Percentiles rank a stretch among this genome's conserved stretches.
These are phyloP conservation scores for Arctia plantaginis DNA, from an alignment of 2,888 invertebrate species.

Conservation along the genomic window DNA sequence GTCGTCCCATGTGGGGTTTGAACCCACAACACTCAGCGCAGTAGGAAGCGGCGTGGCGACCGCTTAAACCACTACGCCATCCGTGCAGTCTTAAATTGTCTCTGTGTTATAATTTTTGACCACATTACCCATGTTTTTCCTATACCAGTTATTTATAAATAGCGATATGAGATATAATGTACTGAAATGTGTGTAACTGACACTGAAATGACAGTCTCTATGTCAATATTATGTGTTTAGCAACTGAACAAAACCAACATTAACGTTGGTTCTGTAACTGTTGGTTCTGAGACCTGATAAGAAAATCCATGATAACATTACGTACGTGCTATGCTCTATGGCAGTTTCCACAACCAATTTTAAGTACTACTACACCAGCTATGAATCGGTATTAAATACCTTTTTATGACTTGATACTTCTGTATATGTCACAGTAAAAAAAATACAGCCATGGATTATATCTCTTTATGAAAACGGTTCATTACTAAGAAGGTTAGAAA, in stretches of 20 bases:
- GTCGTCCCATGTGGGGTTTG: no score
- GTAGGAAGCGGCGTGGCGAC: no score
- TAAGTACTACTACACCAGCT: neutral
- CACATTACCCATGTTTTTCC: neutral
- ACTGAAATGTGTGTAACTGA: neutral
- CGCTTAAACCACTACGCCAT: no score
- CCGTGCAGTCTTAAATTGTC: no score
- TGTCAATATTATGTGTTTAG: slow-evolving; percentile 2
- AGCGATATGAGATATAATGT: neutral
- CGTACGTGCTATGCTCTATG: neutral
- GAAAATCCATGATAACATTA: slow-evolving; percentile 44
- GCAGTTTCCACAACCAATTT: slow-evolving; percentile 6
- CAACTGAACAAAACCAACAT: slow-evolving; percentile 11
- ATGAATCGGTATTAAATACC: neutral
- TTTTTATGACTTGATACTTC: neutral
- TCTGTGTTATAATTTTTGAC: neutral
- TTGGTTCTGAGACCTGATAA: slow-evolving; percentile 32
- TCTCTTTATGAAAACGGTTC: no score
- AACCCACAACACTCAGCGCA: no score
- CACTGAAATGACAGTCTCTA: neutral
- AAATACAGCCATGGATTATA: no score
- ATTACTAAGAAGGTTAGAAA: no score
- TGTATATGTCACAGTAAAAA: no score
- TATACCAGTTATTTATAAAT: neutral
- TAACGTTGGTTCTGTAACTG: neutral